Evolutionary conservation across 2,797 vertebrate genomes (phyloP).

Genomic region (Acrossocheilus fasciatus): DNA sequence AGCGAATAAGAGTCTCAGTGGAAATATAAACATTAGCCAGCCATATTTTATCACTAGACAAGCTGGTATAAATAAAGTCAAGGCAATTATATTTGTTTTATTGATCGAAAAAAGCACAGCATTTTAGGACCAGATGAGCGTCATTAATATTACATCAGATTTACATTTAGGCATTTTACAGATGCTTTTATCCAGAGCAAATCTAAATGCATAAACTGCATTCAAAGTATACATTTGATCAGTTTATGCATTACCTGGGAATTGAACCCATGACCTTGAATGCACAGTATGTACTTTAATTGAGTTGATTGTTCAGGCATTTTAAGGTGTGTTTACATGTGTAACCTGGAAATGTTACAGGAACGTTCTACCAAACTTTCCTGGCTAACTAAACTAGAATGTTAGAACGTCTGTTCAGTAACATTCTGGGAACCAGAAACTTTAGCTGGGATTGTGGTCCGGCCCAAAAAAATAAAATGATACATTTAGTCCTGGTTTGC

Average conservation of each 20-base stretch:
- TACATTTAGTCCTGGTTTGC: not conserved
- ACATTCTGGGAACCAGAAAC: too few relatives aligned
- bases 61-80: not conserved
- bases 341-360: too few relatives aligned
- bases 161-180: not conserved
- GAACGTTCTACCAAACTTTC: too few relatives aligned
- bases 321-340: too few relatives aligned
- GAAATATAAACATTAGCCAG: constrained; percentile 6
- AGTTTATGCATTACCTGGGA: not conserved
- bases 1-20: not conserved
- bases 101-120: not conserved
- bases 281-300: too few relatives aligned
- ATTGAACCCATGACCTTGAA: not conserved
- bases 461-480: not conserved
- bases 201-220: not conserved
- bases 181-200: not conserved
- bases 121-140: not conserved
- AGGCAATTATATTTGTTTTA: not conserved
- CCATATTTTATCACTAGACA: constrained; percentile 4
- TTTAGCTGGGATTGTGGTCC: not conserved
- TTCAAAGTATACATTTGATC: not conserved
- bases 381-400: too few relatives aligned
- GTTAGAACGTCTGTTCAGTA: too few relatives aligned
- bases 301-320: too few relatives aligned
- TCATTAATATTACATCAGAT: constrained; percentile 12